Evolutionary conservation across 2,888 invertebrate genomes (phyloP).

Genomic region (Micoletzkya japonica): DNA sequence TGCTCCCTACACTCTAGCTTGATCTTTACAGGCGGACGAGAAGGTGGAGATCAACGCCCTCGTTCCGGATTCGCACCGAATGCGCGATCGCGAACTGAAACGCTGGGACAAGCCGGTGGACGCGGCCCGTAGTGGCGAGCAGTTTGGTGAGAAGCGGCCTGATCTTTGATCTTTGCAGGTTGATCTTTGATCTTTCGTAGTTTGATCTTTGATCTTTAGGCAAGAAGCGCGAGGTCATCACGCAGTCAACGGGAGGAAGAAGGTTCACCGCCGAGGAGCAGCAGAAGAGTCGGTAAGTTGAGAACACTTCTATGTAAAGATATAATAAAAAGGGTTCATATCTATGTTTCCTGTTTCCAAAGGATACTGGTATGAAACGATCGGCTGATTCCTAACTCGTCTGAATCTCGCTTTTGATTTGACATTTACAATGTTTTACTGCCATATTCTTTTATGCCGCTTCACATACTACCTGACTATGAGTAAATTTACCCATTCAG

Average conservation of each 20-base stretch:
- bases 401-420: too few species aligned
- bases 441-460: background rate
- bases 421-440: background rate
- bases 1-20: too few species aligned
- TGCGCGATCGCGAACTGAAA: conserved; percentile 46
- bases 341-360: too few species aligned
- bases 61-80: conserved; percentile 46
- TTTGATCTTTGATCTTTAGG: conserved; percentile 32
- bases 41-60: conserved; percentile 46
- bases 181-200: background rate
- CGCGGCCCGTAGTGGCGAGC: conserved; percentile 49
- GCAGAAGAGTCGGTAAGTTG: conserved; percentile 32
- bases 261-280: conserved; percentile 44
- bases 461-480: background rate
- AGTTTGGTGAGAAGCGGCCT: conserved; percentile 36
- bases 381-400: too few species aligned
- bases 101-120: conserved; percentile 48
- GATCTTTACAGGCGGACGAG: conserved; percentile 39
- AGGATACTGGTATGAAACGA: too few species aligned
- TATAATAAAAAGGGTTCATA: too few species aligned
- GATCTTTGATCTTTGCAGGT: background rate
- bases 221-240: conserved; percentile 39
- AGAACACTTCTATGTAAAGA: too few species aligned
- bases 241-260: conserved; percentile 44
- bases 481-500: conserved; percentile 19